These are phyloP conservation scores for Lottia scabra DNA, from an alignment of 2,888 invertebrate species.

Conservation along the genomic window DNA sequence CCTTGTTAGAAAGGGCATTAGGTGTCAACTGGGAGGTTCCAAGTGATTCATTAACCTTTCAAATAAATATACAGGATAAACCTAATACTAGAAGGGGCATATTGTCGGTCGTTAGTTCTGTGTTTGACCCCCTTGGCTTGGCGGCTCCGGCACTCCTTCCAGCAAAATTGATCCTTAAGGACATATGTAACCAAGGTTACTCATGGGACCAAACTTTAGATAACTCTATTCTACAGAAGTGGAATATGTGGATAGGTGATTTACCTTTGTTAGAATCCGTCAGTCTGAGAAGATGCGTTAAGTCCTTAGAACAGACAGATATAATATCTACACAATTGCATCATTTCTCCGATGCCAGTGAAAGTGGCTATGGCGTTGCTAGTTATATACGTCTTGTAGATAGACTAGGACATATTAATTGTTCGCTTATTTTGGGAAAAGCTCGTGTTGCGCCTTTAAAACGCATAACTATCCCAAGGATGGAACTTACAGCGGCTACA, in stretches of 20 bases:
- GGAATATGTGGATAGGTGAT: background rate
- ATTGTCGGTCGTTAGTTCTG: conserved; percentile 4
- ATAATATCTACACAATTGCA: background rate
- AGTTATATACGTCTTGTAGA: background rate
- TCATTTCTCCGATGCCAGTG: conserved; percentile 11
- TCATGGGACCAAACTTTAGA: conserved; percentile 5
- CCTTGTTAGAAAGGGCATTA: too few species aligned
- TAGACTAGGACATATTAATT: background rate
- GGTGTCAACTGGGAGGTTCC: too few species aligned
- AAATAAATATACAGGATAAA: too few species aligned
- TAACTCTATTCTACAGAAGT: background rate
- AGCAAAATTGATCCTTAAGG: conserved; percentile 7
- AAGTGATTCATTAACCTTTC: too few species aligned
- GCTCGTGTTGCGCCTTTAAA: conserved; percentile 13
- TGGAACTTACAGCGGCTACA: conserved; percentile 11
- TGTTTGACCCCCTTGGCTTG: conserved; percentile 15
- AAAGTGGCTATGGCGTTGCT: conserved; percentile 9
- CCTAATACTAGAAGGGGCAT: conserved; percentile 8
- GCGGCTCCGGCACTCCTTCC: conserved; percentile 8
- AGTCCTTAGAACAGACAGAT: background rate
- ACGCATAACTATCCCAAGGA: conserved; percentile 4
- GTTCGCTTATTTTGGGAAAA: background rate
- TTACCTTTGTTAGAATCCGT: background rate
- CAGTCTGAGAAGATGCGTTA: background rate
- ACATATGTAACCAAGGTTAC: background rate